Conservation (phyloP, 2,888 invertebrate genomes). For the Nysson spinosus region DNA sequence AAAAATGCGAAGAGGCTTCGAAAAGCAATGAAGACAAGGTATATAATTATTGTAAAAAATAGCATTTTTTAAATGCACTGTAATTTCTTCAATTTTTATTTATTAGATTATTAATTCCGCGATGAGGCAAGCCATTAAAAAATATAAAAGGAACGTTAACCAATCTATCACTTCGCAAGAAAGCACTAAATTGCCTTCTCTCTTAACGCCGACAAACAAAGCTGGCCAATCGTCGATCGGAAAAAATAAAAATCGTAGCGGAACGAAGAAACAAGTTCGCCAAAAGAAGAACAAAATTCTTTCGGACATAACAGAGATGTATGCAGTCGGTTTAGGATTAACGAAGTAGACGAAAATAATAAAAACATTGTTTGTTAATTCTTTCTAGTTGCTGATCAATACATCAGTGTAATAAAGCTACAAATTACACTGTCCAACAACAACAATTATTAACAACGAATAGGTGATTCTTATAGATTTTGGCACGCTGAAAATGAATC, state of each 20-base stretch:
- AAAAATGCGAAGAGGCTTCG: slow-evolving; percentile 44
- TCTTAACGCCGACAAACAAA: slow-evolving; percentile 37
- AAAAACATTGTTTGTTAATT: slow-evolving; percentile 26
- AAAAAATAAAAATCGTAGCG: slow-evolving; percentile 51
- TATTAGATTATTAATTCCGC: slow-evolving; percentile 62
- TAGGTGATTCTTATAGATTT: too few relatives aligned
- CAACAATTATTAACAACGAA: too few relatives aligned
- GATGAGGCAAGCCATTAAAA: slow-evolving; percentile 65
- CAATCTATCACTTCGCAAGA: slow-evolving; percentile 38
- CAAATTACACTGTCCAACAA: too few relatives aligned
- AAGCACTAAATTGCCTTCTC: slow-evolving; percentile 49
- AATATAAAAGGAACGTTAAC: slow-evolving; percentile 63
- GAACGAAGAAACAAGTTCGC: slow-evolving; percentile 50
- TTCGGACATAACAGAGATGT: slow-evolving; percentile 66
- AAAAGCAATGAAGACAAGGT: slow-evolving; percentile 61
- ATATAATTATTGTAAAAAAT: too few relatives aligned
- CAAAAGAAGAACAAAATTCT: slow-evolving; percentile 60
- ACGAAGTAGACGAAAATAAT: slow-evolving; percentile 40
- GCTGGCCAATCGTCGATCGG: slow-evolving; percentile 29
- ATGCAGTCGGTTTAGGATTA: slow-evolving; percentile 67
- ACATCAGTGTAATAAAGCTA: too few relatives aligned
- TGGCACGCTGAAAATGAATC: too few relatives aligned
- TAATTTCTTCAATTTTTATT: not conserved
- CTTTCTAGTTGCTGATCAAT: slow-evolving; percentile 35
- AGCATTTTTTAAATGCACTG: not conserved